Conservation (phyloP, 2,797 vertebrate species). For the Manis pentadactyla region DNA sequence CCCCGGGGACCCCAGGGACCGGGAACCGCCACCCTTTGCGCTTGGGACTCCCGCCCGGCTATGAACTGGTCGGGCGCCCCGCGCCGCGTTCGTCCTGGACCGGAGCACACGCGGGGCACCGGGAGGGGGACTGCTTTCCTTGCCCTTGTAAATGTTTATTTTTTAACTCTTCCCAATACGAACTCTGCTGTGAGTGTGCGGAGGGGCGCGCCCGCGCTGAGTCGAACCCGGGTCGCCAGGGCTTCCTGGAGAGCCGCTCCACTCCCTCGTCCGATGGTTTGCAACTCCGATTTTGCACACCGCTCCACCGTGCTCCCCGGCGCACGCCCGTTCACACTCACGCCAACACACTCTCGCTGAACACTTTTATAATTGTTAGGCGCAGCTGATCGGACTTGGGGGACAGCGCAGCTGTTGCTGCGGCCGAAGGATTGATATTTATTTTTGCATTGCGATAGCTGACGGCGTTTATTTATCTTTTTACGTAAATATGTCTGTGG, state of each 20-base stretch:
- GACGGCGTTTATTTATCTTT: conserved; percentile 89
- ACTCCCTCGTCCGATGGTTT: conserved; percentile 75
- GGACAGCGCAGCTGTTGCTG: conserved; percentile 59
- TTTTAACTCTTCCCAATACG: conserved; percentile 66
- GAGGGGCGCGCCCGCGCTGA: neutral
- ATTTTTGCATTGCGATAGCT: conserved; percentile 90
- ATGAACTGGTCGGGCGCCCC: neutral
- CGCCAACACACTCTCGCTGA: conserved; percentile 63
- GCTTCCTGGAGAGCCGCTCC: conserved; percentile 80
- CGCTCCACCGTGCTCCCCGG: conserved; percentile 57
- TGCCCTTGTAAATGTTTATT: conserved; percentile 69
- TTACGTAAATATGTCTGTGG: conserved; percentile 87
- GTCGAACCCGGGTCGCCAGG: conserved; percentile 28
- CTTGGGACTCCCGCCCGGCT: neutral
- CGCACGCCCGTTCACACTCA: conserved; percentile 67
- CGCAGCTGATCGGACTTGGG: conserved; percentile 61
- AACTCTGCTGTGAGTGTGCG: conserved; percentile 70
- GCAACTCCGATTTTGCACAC: conserved; percentile 72
- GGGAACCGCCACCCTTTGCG: neutral
- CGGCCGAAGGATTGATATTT: conserved; percentile 87
- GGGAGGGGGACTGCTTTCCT: conserved; percentile 47
- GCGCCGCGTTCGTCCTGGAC: neutral
- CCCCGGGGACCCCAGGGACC: neutral
- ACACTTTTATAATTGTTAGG: conserved; percentile 75
- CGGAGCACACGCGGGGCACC: neutral